A percentile compares a stretch with the other conserved stretches of the same genome.
Evolutionary conservation across 2,113 vertebrate genomes (phyloP).

Genomic region (Zosterops pallidus): DNA sequence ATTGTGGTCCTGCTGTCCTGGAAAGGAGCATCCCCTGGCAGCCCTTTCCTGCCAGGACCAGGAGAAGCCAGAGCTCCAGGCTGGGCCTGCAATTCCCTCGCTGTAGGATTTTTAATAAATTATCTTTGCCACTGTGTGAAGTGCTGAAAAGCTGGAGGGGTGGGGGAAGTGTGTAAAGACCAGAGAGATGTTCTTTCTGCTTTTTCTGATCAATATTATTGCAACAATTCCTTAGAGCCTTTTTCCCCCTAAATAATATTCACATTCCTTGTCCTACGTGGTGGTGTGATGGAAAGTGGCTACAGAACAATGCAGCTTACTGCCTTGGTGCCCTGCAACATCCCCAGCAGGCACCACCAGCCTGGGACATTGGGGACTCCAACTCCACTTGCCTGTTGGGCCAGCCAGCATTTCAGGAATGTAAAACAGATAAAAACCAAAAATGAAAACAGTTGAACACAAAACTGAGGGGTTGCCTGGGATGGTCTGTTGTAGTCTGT

Average conservation of each 20-base stretch:
- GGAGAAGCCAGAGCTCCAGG: background rate
- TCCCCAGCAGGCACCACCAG: background rate
- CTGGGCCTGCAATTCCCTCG: background rate
- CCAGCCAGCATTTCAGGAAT: background rate
- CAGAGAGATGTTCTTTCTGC: background rate
- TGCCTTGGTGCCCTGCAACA: background rate
- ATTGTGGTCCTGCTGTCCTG: background rate
- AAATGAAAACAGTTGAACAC: background rate
- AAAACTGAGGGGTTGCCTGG: background rate
- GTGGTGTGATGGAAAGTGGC: background rate
- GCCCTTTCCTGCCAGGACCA: background rate
- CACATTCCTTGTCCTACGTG: background rate
- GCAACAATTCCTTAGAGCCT: background rate
- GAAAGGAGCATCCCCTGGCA: background rate
- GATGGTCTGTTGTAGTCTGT: background rate
- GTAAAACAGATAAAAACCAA: background rate
- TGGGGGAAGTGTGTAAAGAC: background rate
- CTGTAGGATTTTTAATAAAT: constrained; percentile 15
- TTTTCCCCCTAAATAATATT: background rate
- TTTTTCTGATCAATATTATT: constrained; percentile 14
- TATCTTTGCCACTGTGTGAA: constrained; percentile 29
- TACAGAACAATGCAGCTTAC: background rate
- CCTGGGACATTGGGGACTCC: background rate
- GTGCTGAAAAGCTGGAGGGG: constrained; percentile 30
- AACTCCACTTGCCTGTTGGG: background rate